Evolutionary conservation across 1,140 invertebrate genomes (phyloP), one percentile per base, ranked within the genome.

Genomic region (Drosophila ironensis): DNA sequence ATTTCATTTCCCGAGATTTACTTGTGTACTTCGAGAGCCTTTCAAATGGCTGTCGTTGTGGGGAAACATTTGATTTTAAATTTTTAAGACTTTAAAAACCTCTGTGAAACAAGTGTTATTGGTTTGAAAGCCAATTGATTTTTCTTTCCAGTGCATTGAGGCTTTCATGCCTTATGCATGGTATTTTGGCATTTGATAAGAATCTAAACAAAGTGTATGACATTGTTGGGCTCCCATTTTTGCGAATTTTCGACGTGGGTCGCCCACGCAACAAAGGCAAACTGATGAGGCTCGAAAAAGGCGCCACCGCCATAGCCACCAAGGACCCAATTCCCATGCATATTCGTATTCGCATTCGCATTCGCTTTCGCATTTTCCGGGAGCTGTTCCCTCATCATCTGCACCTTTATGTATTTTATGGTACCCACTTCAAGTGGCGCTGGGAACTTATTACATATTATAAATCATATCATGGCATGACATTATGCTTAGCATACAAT

Each of bases 151-250:
- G 51, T 54, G 56, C 46, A 61, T 35, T 19, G 24, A 27, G 69
- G 27, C 25, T 25, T 53, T 35, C 38, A 68, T 68, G 52, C 51
- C 72, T 84, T 82, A 84, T 82, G 84, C 78, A 84, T 73, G 78
- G 70, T 60, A 61, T 77, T 82, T 82, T 78, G 73, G 78, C 61
- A 57, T 84, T 82, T 82, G 78, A 82, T 82, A 82, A 77, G 53
- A 82, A 82, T 82, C 78, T 84, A 66, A 84, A 71, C 78, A 84
- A 82, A 82, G 84, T 84, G 78, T 82, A 82, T 53, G 78, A 61
- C 78, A 82, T 84, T 84, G 73, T 77, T 61, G 66, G 27, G 48
- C 44, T 63, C 19, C 67, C 46, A 51, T 22, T 37, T 67, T 22
- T 51, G 19, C 37, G 11, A 60, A 33, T 37, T 16, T 14, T 37